Percentiles rank a stretch among this genome's conserved stretches.
Conservation (phyloP, 2,113 vertebrate genomes). For the Melanerpes formicivorus region DNA sequence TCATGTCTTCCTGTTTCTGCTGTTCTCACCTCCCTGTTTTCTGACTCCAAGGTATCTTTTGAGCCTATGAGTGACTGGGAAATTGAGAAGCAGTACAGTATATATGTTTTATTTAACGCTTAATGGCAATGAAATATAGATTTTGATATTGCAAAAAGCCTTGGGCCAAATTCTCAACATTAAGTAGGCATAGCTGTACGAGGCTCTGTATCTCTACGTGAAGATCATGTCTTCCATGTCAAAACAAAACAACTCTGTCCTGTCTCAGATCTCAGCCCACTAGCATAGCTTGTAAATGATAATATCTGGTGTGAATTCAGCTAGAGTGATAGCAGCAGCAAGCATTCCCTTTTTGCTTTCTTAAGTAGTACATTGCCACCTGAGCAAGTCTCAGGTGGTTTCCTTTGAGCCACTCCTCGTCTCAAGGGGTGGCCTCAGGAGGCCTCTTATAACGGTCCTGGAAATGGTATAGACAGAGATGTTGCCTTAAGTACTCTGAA, state of each 20-base stretch:
- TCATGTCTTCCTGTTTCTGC: background rate
- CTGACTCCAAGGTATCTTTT: background rate
- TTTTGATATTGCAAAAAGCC: background rate
- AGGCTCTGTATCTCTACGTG: background rate
- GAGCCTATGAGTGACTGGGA: background rate
- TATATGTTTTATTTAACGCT: background rate
- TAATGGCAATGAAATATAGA: background rate
- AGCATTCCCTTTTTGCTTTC: background rate
- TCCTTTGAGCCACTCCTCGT: background rate
- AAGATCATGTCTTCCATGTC: background rate
- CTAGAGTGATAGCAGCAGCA: background rate
- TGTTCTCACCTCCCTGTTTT: background rate
- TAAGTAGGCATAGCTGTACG: background rate
- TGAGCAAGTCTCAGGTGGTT: conserved; percentile 41
- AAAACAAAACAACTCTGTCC: background rate
- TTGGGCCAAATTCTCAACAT: background rate
- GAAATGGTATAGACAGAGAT: conserved; percentile 29
- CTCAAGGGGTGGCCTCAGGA: conserved; percentile 40
- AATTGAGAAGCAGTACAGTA: background rate
- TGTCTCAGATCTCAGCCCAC: background rate
- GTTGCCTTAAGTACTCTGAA: conserved; percentile 25
- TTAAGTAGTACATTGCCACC: background rate
- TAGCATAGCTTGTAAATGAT: background rate
- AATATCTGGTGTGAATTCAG: conserved; percentile 18
- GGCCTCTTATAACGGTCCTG: conserved; percentile 1